Evolutionary conservation across 2,888 invertebrate species (phyloP).

Genomic region (Phania funesta): DNA sequence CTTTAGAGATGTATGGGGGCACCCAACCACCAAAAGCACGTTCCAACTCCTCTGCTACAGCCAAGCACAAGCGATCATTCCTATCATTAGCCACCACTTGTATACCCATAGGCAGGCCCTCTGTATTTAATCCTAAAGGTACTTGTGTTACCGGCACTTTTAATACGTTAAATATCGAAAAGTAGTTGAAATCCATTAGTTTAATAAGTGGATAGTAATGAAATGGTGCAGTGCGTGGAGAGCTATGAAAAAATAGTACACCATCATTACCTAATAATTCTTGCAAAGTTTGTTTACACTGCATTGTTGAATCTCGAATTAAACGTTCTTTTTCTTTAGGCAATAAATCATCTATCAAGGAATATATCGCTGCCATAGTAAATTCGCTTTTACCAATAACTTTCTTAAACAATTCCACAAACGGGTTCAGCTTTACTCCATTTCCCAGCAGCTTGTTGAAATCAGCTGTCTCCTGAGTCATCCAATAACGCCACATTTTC

Average conservation of each 20-base stretch:
- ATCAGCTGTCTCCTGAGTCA: constrained; percentile 85
- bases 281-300: constrained; percentile 83
- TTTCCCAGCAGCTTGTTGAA: constrained; percentile 85
- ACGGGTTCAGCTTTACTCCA: constrained; percentile 82
- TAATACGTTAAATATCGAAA: constrained; percentile 91
- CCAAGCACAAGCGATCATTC: constrained; percentile 91
- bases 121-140: constrained; percentile 90
- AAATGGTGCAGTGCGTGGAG: constrained; percentile 89
- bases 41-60: constrained; percentile 94
- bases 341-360: constrained; percentile 84
- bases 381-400: constrained; percentile 84
- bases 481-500: constrained; percentile 88
- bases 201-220: constrained; percentile 89
- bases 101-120: constrained; percentile 92
- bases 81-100: constrained; percentile 92
- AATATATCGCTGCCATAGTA: constrained; percentile 85
- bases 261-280: constrained; percentile 88
- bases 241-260: constrained; percentile 90
- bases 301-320: constrained; percentile 83
- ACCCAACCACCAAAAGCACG: constrained; percentile 95
- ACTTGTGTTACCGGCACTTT: constrained; percentile 88
- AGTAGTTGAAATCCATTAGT: constrained; percentile 92
- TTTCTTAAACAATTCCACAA: constrained; percentile 83
- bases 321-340: constrained; percentile 85
- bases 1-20: constrained; percentile 82